A percentile compares a stretch with the other conserved stretches of the same genome.
Evolutionary conservation across 2,888 invertebrate species (phyloP).

Genomic region (Argyra leucocephala): DNA sequence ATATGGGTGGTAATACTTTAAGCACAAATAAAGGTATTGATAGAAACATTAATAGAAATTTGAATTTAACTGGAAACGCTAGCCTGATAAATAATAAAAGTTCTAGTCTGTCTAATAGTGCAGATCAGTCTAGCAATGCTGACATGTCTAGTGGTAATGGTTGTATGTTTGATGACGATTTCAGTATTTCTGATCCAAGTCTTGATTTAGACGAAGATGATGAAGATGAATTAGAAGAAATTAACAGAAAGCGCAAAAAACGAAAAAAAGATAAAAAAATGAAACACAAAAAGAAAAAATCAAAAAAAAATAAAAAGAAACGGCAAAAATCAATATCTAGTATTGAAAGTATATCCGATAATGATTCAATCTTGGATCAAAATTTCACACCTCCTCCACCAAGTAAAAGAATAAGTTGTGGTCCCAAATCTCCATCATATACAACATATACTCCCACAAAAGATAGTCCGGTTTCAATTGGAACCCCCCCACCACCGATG

Average conservation of each 20-base stretch:
- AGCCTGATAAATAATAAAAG: background rate
- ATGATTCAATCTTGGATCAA: slow-evolving; percentile 40
- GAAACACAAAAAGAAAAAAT: slow-evolving; percentile 66
- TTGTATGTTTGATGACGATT: slow-evolving; percentile 8
- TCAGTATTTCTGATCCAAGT: slow-evolving; percentile 9
- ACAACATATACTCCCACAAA: slow-evolving; percentile 30
- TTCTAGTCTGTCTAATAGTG: background rate
- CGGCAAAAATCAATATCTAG: slow-evolving; percentile 60
- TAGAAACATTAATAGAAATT: background rate
- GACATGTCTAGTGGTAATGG: slow-evolving; percentile 1
- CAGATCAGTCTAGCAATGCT: background rate
- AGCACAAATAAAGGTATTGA: background rate
- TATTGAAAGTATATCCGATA: slow-evolving; percentile 55
- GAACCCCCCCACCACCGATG: slow-evolving; percentile 40
- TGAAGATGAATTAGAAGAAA: slow-evolving; percentile 47
- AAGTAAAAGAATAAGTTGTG: slow-evolving; percentile 21
- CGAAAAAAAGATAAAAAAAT: slow-evolving; percentile 46
- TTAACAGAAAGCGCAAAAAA: slow-evolving; percentile 49
- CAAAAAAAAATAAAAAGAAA: slow-evolving; percentile 57
- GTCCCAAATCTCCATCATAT: slow-evolving; percentile 10
- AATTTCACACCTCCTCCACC: slow-evolving; percentile 38
- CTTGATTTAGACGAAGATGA: slow-evolving; percentile 19
- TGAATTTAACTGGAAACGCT: background rate
- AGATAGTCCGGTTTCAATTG: slow-evolving; percentile 39
- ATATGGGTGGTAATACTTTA: background rate